Percentiles rank a stretch among this genome's conserved stretches.
Evolutionary conservation across 2,113 vertebrate genomes (phyloP).

Genomic region (sheep (Ovis aries)): ARS-UI_Ramb_v3.0 NC_056080.1:137796001-137796500

Average conservation of each 20-base stretch:
- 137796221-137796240: background rate
- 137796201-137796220: background rate
- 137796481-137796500: background rate
- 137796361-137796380: background rate
- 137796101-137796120: background rate
- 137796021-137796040: background rate
- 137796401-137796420: background rate
- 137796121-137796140: background rate
- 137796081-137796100: background rate
- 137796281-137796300: background rate
- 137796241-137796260: background rate
- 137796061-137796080: background rate
- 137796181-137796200: background rate
- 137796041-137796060: background rate
- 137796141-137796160: background rate
- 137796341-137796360: background rate
- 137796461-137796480: background rate
- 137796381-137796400: background rate
- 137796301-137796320: background rate
- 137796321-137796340: background rate
- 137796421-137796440: background rate
- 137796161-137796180: rapidly evolving
- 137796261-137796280: rapidly evolving
- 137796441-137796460: background rate
- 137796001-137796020: background rate